Percentiles rank a stretch among this genome's conserved stretches.
Conservation (phyloP, 2,888 invertebrate species). For the Cryptus armator region DNA sequence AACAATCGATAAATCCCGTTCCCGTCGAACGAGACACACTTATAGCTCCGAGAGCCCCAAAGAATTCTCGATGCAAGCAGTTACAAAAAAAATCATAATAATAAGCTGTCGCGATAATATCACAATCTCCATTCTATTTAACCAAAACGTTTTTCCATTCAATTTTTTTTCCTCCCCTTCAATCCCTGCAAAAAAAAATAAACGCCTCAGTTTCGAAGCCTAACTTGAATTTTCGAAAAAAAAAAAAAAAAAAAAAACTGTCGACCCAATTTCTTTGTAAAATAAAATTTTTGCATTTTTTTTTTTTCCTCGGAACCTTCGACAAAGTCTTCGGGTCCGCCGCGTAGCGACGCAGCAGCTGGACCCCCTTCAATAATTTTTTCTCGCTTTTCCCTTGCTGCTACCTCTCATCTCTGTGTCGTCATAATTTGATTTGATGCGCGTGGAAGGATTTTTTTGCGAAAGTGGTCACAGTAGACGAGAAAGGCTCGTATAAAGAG, state of each 20-base stretch:
- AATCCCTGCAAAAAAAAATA: neutral
- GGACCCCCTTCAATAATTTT: constrained; percentile 41
- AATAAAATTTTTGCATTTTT: too few relatives aligned
- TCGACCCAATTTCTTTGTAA: too few relatives aligned
- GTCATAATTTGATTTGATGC: constrained; percentile 57
- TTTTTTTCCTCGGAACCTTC: constrained; percentile 22
- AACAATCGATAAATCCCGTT: constrained; percentile 82
- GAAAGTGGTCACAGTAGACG: constrained; percentile 48
- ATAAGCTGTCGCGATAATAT: constrained; percentile 12
- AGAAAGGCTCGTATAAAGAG: constrained; percentile 43
- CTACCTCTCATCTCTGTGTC: constrained; percentile 47
- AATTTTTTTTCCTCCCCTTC: constrained; percentile 1
- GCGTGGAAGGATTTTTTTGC: constrained; percentile 58
- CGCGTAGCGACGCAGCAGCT: constrained; percentile 10
- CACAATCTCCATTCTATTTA: constrained; percentile 34
- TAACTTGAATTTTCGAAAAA: neutral
- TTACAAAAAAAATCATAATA: constrained; percentile 25
- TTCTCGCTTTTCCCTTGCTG: constrained; percentile 35
- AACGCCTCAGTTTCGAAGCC: neutral
- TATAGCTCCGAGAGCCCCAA: constrained; percentile 14
- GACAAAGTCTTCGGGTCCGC: constrained; percentile 19
- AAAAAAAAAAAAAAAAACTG: neutral
- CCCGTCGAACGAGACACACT: constrained; percentile 49
- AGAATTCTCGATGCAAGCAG: constrained; percentile 20
- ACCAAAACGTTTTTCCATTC: constrained; percentile 32